Evolutionary conservation across 2,888 invertebrate species (phyloP).

Genomic region (Ormyrus thymus): DNA sequence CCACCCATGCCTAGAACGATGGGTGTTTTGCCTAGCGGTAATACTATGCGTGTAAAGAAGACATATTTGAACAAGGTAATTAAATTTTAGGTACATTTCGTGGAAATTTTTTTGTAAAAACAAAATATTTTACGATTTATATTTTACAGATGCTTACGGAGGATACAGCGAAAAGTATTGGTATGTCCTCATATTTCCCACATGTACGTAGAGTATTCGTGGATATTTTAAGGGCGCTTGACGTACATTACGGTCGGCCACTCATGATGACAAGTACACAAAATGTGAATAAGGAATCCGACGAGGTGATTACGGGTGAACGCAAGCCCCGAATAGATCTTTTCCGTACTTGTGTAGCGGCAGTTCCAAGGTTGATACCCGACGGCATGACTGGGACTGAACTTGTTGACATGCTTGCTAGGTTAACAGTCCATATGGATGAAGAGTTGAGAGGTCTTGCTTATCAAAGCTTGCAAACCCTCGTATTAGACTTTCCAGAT

Average conservation of each 20-base stretch:
- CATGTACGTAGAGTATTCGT: constrained; percentile 96
- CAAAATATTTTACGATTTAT: neutral
- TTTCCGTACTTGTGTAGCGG: constrained; percentile 98
- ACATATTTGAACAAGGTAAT: constrained; percentile 91
- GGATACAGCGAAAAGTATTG: constrained; percentile 96
- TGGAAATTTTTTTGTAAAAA: neutral
- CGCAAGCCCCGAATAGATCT: constrained; percentile 98
- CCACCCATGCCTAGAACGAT: constrained; percentile 99
- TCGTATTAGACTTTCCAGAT: constrained; percentile 96
- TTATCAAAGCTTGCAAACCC: constrained; percentile 95
- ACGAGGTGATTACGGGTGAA: constrained; percentile 95
- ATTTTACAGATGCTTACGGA: constrained; percentile 87
- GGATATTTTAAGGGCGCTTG: constrained; percentile 94
- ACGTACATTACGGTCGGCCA: constrained; percentile 97
- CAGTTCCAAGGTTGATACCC: constrained; percentile 97
- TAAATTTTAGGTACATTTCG: neutral
- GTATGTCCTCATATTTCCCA: constrained; percentile 97
- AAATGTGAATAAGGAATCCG: constrained; percentile 95
- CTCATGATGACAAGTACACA: constrained; percentile 97
- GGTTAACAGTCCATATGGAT: constrained; percentile 98
- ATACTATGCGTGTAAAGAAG: constrained; percentile 94
- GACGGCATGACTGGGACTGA: constrained; percentile 97
- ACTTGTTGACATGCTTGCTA: constrained; percentile 93
- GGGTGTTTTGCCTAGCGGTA: constrained; percentile 95
- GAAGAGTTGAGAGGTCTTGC: constrained; percentile 96